Evolutionary conservation across 2,113 vertebrate genomes (phyloP), one percentile per base, ranked within the genome.

Genomic region (Pomatostomus ruficeps): DNA sequence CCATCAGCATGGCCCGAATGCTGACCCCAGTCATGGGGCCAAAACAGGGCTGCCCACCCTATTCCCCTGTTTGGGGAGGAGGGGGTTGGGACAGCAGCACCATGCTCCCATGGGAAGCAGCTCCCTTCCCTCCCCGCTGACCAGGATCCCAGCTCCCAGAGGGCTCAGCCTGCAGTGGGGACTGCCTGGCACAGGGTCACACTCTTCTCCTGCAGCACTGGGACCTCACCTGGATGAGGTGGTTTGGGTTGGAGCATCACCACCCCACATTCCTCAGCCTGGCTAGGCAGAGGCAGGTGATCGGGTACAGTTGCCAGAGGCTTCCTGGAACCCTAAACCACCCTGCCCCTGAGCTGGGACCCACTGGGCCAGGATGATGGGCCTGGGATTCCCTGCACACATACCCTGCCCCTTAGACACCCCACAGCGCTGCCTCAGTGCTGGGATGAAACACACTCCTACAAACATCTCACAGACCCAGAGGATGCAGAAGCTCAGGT

Each of bases 181-280:
- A 51, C 52, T 67, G 61, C 29, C 65, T 2, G 0, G 36, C 40
- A 68, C 2, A 2, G 20, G 11, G 51, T 88, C 62, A 68, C 7
- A 5, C 38, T 55, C 43, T 0, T 4, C 62, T 85, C 43, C 85
- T 68, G 66, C 0, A 0, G 20, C 1, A 0, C 3, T 65, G 49
- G 52, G 22, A 83, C 35, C 62, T 65, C 78, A 78, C 19, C 77
- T 13, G 48, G 10, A 11, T 14, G 17, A 40, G 33, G 14, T 38
- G 28, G 33, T 48, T 65, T 68, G 63, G 31, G 38, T 14, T 38
- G 46, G 33, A 86, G 46, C 46, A 74, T 38, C 61, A 87, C 40
- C 31, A 68, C 31, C 9, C 22, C 9, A 5, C 46, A 67, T 7
- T 33, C 46, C 43, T 40, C 65, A 57, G 33, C n/a, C 65, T 21